Conservation (phyloP, 2,797 vertebrate species). For the Pangasius djambal region DNA sequence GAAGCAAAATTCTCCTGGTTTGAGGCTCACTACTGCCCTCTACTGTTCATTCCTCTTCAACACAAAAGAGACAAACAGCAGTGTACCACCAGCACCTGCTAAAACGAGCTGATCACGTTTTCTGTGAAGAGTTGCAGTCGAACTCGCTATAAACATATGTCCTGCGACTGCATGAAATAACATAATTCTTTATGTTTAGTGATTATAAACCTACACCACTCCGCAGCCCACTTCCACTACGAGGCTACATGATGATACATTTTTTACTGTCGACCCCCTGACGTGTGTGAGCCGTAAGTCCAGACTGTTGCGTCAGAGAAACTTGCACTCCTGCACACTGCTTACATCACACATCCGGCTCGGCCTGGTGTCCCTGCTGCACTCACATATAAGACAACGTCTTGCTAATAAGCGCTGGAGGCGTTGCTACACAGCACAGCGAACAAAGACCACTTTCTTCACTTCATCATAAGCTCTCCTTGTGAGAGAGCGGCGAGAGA, state of each 20-base stretch:
- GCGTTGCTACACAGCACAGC: not conserved
- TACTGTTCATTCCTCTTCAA: not conserved
- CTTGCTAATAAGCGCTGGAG: not conserved
- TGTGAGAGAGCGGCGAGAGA: not conserved
- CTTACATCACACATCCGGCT: not conserved
- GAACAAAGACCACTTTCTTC: constrained; percentile 28
- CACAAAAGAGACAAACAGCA: not conserved
- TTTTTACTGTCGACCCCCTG: not conserved
- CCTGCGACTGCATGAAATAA: not conserved
- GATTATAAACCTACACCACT: too few species aligned
- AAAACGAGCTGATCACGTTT: not conserved
- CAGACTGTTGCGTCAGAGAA: not conserved
- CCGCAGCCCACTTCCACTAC: not conserved
- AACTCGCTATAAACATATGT: not conserved
- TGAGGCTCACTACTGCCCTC: not conserved
- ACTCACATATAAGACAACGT: not conserved
- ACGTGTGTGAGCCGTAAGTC: not conserved
- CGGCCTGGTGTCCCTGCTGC: not conserved
- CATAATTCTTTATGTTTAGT: not conserved
- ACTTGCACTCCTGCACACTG: not conserved
- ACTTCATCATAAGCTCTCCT: constrained; percentile 24
- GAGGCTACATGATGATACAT: not conserved
- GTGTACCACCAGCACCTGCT: not conserved
- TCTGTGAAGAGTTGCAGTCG: not conserved
- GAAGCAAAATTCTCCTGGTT: not conserved